These are phyloP conservation scores for Acanthochromis polyacanthus DNA, from an alignment of 2,113 vertebrate species.

Conservation along the genomic window DNA sequence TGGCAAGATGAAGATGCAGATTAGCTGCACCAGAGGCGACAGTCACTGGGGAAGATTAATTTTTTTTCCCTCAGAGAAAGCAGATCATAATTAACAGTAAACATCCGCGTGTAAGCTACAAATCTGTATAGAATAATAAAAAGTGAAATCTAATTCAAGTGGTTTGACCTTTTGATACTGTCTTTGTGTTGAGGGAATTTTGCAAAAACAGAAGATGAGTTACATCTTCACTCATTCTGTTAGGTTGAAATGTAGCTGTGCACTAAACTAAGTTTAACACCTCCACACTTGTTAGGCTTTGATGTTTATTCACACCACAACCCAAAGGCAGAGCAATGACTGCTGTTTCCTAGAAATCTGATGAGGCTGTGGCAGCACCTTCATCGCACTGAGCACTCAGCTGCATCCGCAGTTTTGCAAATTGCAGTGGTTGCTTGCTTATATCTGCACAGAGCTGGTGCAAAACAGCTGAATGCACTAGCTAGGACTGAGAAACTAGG, in stretches of 20 bases:
- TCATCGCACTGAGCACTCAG: not conserved
- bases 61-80: not conserved
- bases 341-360: conserved; percentile 73
- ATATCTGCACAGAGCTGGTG: conserved; percentile 47
- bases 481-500: conserved; percentile 40
- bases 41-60: not conserved
- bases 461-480: conserved; percentile 33
- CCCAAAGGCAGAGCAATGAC: not conserved
- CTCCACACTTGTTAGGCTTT: not conserved
- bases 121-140: conserved; percentile 48
- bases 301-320: conserved; percentile 54
- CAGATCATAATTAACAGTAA: not conserved
- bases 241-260: not conserved
- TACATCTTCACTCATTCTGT: not conserved
- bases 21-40: not conserved
- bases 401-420: conserved; percentile 35
- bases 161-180: conserved; percentile 25
- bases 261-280: conserved; percentile 9
- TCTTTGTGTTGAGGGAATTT: conserved; percentile 10
- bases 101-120: conserved; percentile 42
- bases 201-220: not conserved
- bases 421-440: not conserved
- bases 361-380: conserved; percentile 1
- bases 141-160: conserved; percentile 12
- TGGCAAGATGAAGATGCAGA: not conserved